Evolutionary conservation across 2,888 invertebrate genomes (phyloP).

Genomic region (Acronicta psi): DNA sequence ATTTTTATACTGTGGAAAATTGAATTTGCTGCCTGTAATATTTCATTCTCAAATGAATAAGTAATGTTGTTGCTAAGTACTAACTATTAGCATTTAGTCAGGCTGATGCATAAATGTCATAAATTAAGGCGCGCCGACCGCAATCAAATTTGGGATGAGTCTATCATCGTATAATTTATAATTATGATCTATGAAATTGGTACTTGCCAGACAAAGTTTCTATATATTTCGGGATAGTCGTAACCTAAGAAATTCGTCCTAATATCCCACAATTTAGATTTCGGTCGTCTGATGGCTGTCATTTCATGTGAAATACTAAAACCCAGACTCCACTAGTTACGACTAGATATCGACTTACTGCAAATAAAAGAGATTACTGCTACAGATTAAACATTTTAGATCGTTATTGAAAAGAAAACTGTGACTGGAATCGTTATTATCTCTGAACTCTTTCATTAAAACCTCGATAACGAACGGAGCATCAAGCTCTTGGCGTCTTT

Average conservation of each 20-base stretch:
- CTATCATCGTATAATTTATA: background rate
- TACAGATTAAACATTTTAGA: constrained; percentile 38
- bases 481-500: constrained; percentile 48
- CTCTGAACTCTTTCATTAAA: constrained; percentile 52
- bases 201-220: background rate
- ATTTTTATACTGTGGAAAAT: constrained; percentile 29
- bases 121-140: background rate
- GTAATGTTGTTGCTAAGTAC: constrained; percentile 8
- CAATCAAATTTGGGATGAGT: background rate
- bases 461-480: constrained; percentile 57
- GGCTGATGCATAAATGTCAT: no score
- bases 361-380: background rate
- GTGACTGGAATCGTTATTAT: constrained; percentile 47
- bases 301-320: background rate
- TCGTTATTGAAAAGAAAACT: constrained; percentile 43
- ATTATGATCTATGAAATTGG: background rate
- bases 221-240: background rate
- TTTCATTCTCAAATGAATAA: constrained; percentile 14
- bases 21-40: constrained; percentile 26
- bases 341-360: background rate
- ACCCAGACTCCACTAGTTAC: background rate
- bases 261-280: background rate
- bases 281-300: background rate
- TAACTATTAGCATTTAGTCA: no score
- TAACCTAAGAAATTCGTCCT: background rate